Percentiles rank a stretch among this genome's conserved stretches.
These are phyloP conservation scores for Spinibarbus caldwelli DNA, from an alignment of 2,797 vertebrate species.

Conservation along the genomic window DNA sequence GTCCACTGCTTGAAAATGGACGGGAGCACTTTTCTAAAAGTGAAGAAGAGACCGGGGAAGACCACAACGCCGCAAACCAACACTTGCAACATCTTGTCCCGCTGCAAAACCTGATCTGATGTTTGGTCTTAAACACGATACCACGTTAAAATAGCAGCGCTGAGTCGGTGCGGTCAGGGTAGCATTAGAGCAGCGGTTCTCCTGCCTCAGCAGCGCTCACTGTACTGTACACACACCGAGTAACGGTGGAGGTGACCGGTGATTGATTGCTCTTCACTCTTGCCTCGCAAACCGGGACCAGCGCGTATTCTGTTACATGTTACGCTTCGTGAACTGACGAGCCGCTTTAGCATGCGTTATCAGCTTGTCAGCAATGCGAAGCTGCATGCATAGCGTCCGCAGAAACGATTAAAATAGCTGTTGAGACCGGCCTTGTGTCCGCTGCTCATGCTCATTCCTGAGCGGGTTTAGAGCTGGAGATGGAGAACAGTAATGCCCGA, in stretches of 20 bases:
- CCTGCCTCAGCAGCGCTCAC: slow-evolving; percentile 56
- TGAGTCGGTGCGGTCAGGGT: slow-evolving; percentile 62
- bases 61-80: slow-evolving; percentile 85
- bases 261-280: slow-evolving; percentile 62
- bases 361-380: not conserved
- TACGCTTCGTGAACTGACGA: not conserved
- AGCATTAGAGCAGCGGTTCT: slow-evolving; percentile 60
- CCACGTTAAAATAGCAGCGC: slow-evolving; percentile 64
- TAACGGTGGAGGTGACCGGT: slow-evolving; percentile 60
- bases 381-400: not conserved
- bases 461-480: slow-evolving; percentile 18
- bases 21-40: slow-evolving; percentile 83
- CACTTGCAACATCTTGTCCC: slow-evolving; percentile 85
- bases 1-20: slow-evolving; percentile 82
- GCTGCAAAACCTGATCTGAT: slow-evolving; percentile 45
- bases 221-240: slow-evolving; percentile 43
- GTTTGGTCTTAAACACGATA: slow-evolving; percentile 34
- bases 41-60: slow-evolving; percentile 90
- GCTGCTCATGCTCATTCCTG: slow-evolving; percentile 55
- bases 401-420: not conserved
- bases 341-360: not conserved
- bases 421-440: slow-evolving; percentile 22
- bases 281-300: slow-evolving; percentile 1
- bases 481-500: not conserved
- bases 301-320: slow-evolving; percentile 26